phyloP scores from a whole-genome alignment of 1,140 invertebrate species.

The Musca domestica region DNA sequence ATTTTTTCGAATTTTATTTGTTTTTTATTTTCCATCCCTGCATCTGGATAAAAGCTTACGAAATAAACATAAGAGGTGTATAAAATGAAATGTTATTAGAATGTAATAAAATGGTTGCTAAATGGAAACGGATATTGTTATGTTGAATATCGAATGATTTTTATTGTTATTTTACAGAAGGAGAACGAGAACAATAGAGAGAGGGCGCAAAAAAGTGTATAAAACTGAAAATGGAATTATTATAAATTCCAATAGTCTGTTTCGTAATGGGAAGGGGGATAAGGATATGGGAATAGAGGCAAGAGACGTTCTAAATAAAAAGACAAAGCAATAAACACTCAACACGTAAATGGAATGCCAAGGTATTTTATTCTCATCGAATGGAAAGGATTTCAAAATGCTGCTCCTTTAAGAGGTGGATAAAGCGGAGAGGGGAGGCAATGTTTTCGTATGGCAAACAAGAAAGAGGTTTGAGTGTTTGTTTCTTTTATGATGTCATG shows the following conservation, averaged over 20 bases:
- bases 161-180: constrained; percentile 14
- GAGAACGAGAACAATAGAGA: neutral
- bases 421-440: neutral
- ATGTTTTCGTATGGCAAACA: too few relatives aligned
- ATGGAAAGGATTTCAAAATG: neutral
- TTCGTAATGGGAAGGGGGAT: neutral
- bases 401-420: neutral
- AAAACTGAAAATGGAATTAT: neutral
- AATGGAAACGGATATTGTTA: constrained; percentile 22
- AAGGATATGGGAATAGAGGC: neutral
- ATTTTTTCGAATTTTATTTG: too few relatives aligned
- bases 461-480: neutral
- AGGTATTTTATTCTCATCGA: neutral
- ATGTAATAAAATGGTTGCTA: constrained; percentile 21
- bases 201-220: neutral
- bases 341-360: too few relatives aligned
- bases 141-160: constrained; percentile 17
- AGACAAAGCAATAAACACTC: neutral
- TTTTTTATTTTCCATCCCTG: too few relatives aligned
- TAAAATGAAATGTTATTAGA: constrained; percentile 12
- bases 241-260: neutral
- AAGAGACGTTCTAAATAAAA: neutral
- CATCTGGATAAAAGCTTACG: too few relatives aligned
- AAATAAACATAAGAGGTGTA: too few relatives aligned
- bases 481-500: neutral